Base-by-base conservation (phyloP, 2,797 vertebrate species). In the Alcedo atthis region DNA sequence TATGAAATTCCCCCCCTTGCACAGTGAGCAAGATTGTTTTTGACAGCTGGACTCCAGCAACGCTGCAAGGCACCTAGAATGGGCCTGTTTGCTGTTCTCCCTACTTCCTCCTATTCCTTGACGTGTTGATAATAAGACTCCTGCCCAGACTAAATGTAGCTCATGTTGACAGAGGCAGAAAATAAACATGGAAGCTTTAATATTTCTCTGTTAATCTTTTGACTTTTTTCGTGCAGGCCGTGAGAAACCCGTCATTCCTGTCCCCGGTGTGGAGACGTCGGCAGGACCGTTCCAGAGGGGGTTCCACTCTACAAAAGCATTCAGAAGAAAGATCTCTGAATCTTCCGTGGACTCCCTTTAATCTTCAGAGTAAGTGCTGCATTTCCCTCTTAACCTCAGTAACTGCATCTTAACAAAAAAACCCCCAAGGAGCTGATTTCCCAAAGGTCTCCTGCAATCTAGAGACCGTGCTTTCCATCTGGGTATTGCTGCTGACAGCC, bases 401-500 rank as follows among this genome's bases (percentile, higher is more conserved):
- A 54, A 68, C 74, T 87, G 55, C 71, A 64, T 48, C 87, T 73
- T 54, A 73, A 75, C 46, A 71, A 49, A 28, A 53, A 26, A 62
- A 37, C 6, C 13, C 37, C 37, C 12, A 37, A 14, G 13, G 14
- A 5, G 43, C 83, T 85, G 83, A 84, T 79, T 95, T 94, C 49
- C 81, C 81, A 84, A 77, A 97, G 94, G 88, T 86, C 89, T 94
- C 85, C 55, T 86, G 55, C 84, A 90, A 83, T 92, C 88, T 91
- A 81, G 74, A 78, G 87, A 75, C 55, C n/a, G 79, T 53, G 62
- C 80, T 93, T 81, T 95, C 93, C 92, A 93, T 89, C 86, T 94
- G 91, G 85, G 80, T 91, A 91, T 95, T 92, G 67, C 46, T 93
- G 79, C 87, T 93, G 85, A 94, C 88, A 89, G 91, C 75, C 87